These are phyloP conservation scores for Eumeta japonica DNA, from an alignment of 1,140 invertebrate genomes.

Conservation along the genomic window DNA sequence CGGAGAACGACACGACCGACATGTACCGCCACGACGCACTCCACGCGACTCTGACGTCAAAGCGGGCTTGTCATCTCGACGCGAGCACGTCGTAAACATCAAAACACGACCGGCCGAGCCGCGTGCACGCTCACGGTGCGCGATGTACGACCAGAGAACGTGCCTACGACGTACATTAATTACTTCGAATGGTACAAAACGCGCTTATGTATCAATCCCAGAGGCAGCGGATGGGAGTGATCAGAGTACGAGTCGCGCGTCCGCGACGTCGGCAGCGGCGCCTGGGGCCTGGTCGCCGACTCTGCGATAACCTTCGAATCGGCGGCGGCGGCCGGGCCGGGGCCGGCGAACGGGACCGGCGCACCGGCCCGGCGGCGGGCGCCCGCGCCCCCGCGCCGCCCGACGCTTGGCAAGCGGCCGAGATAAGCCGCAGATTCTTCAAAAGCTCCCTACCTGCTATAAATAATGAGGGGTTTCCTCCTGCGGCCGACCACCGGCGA, in stretches of 20 bases:
- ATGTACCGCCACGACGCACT: too few species aligned
- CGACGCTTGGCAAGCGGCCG: neutral
- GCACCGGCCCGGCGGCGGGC: too few species aligned
- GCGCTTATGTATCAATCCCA: conserved; percentile 53
- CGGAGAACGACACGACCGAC: neutral
- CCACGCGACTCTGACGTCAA: too few species aligned
- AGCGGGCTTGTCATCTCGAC: too few species aligned
- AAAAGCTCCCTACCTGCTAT: neutral
- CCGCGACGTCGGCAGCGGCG: too few species aligned
- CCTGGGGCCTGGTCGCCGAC: conserved; percentile 47
- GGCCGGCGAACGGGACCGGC: conserved; percentile 27
- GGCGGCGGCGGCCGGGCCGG: conserved; percentile 36
- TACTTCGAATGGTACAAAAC: conserved; percentile 19
- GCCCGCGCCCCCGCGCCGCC: neutral
- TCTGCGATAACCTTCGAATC: conserved; percentile 49
- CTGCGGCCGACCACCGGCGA: neutral
- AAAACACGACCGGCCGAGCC: neutral
- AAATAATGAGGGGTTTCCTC: too few species aligned
- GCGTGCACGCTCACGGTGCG: neutral
- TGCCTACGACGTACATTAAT: neutral
- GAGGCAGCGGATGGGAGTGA: conserved; percentile 37
- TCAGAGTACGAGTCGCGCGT: too few species aligned
- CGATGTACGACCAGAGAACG: neutral
- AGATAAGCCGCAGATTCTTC: neutral
- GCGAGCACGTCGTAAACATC: too few species aligned